These are phyloP conservation scores for Drosophila pallidifrons DNA, from an alignment of 1,140 invertebrate genomes.

Conservation along the genomic window DNA sequence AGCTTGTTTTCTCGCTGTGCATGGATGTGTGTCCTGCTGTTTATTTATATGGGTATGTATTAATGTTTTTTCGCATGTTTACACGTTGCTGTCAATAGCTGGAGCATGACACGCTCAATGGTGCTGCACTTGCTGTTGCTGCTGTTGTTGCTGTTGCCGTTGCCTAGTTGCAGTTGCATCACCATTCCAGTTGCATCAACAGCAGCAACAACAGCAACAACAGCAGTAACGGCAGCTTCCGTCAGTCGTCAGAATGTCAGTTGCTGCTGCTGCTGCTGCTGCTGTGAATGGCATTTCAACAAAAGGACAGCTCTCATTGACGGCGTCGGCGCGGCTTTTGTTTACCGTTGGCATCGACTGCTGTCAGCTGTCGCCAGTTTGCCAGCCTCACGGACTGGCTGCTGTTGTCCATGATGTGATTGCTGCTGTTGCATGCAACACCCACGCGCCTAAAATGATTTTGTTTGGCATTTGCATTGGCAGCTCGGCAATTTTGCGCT, in stretches of 20 bases:
- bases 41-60: not conserved
- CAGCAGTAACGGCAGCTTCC: slow-evolving; percentile 18
- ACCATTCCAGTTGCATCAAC: slow-evolving; percentile 11
- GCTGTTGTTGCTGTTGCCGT: not conserved
- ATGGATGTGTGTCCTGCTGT: not conserved
- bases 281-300: slow-evolving; percentile 19
- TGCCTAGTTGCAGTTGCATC: not conserved
- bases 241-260: not conserved
- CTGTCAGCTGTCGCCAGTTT: slow-evolving; percentile 12
- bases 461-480: slow-evolving; percentile 22
- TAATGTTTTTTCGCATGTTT: slow-evolving; percentile 15
- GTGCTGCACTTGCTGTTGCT: not conserved
- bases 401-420: not conserved
- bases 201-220: slow-evolving; percentile 1
- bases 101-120: slow-evolving; percentile 37
- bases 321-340: slow-evolving; percentile 23
- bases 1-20: too few species aligned
- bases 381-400: not conserved
- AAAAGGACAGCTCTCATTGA: slow-evolving; percentile 29
- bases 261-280: not conserved
- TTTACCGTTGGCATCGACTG: slow-evolving; percentile 16
- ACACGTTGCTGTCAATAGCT: slow-evolving; percentile 46
- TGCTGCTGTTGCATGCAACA: slow-evolving; percentile 17
- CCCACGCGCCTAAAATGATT: slow-evolving; percentile 25
- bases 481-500: slow-evolving; percentile 23